These are phyloP conservation scores for Watsonalla cultraria DNA, from an alignment of 2,888 invertebrate genomes.

Conservation along the genomic window DNA sequence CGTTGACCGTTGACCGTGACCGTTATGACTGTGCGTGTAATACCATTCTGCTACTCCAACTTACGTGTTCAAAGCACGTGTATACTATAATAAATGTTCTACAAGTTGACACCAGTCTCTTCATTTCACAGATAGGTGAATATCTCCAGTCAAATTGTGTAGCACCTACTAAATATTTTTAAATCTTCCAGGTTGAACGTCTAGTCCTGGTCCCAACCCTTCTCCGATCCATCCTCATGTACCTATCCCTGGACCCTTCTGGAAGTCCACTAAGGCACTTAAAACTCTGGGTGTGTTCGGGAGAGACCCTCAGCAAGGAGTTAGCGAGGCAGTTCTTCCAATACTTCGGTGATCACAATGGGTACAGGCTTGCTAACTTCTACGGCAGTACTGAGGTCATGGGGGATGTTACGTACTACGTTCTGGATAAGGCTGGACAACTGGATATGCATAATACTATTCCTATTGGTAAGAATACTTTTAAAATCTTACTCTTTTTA, in stretches of 20 bases:
- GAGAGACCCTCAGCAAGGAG: slow-evolving; percentile 86
- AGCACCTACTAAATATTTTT: background rate
- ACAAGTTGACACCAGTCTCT: too few species aligned
- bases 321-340: slow-evolving; percentile 87
- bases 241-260: slow-evolving; percentile 80
- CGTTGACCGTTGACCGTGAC: too few species aligned
- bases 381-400: slow-evolving; percentile 95
- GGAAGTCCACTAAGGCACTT: slow-evolving; percentile 77
- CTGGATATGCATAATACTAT: slow-evolving; percentile 82
- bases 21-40: too few species aligned
- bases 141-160: background rate
- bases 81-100: too few species aligned
- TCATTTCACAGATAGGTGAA: too few species aligned
- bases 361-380: slow-evolving; percentile 87
- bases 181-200: slow-evolving; percentile 81
- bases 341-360: slow-evolving; percentile 81
- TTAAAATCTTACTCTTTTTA: background rate
- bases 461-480: slow-evolving; percentile 84
- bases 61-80: too few species aligned
- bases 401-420: slow-evolving; percentile 92
- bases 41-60: too few species aligned
- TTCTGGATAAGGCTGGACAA: slow-evolving; percentile 80
- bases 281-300: slow-evolving; percentile 92
- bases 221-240: slow-evolving; percentile 87
- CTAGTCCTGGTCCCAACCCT: slow-evolving; percentile 91